A percentile compares a stretch with the other conserved stretches of the same genome.
Evolutionary conservation across 1,140 invertebrate genomes (phyloP).

Genomic region (Solenopsis invicta): DNA sequence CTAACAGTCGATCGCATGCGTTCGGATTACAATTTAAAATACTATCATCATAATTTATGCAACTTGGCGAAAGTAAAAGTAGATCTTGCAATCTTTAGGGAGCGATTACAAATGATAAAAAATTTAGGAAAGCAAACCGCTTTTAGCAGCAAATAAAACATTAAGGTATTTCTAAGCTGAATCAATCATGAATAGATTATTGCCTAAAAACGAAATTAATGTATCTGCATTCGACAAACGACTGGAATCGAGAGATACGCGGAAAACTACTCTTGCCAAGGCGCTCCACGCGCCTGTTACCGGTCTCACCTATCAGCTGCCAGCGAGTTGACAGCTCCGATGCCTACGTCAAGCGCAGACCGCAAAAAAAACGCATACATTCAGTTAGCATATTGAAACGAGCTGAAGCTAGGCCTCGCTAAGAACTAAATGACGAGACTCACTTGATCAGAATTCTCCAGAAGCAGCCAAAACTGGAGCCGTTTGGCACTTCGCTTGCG

Average conservation of each 20-base stretch:
- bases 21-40: slow-evolving; percentile 49
- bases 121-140: background rate
- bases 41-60: slow-evolving; percentile 32
- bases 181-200: background rate
- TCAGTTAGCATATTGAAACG: slow-evolving; percentile 16
- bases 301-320: slow-evolving; percentile 57
- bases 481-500: slow-evolving; percentile 95
- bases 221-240: background rate
- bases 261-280: slow-evolving; percentile 63
- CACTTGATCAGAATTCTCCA: slow-evolving; percentile 95
- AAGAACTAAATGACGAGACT: slow-evolving; percentile 84
- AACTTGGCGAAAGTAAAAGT: slow-evolving; percentile 49
- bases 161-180: background rate
- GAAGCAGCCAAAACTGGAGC: slow-evolving; percentile 96
- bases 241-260: background rate
- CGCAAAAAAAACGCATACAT: background rate
- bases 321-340: slow-evolving; percentile 25
- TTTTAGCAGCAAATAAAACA: background rate
- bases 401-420: background rate
- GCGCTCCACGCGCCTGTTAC: slow-evolving; percentile 28
- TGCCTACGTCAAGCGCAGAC: background rate
- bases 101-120: background rate
- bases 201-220: background rate
- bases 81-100: background rate
- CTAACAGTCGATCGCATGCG: background rate